A percentile compares a stretch with the other conserved stretches of the same genome.
These are phyloP conservation scores for Dione vanillae DNA, from an alignment of 2,888 invertebrate genomes.

Conservation along the genomic window DNA sequence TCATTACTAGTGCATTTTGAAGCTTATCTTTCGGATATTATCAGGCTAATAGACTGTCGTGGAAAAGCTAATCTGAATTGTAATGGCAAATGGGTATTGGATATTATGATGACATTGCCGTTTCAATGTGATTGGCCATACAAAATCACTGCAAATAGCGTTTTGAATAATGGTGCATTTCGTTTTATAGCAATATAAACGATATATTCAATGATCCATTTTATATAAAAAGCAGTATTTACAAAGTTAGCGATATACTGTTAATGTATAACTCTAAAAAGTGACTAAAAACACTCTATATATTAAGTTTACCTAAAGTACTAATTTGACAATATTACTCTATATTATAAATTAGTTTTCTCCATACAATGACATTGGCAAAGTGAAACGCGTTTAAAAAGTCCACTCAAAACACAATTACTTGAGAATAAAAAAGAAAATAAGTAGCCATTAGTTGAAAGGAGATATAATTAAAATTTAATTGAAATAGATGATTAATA, in stretches of 20 bases:
- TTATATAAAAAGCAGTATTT: background rate
- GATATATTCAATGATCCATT: background rate
- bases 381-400: too few species aligned
- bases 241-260: background rate
- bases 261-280: too few species aligned
- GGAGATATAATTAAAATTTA: too few species aligned
- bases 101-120: constrained; percentile 46
- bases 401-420: too few species aligned
- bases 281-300: too few species aligned
- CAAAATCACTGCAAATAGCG: constrained; percentile 17
- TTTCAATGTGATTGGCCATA: constrained; percentile 33
- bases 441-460: too few species aligned
- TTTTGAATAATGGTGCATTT: constrained; percentile 21
- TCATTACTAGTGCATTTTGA: constrained; percentile 65
- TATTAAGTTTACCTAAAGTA: too few species aligned
- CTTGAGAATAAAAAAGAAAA: too few species aligned
- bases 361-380: too few species aligned
- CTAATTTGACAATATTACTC: too few species aligned
- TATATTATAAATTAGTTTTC: too few species aligned
- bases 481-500: too few species aligned
- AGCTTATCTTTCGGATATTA: constrained; percentile 52
- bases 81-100: constrained; percentile 44
- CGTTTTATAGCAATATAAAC: constrained; percentile 11
- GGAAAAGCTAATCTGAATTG: constrained; percentile 43
- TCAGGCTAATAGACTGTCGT: constrained; percentile 47